These are phyloP conservation scores for Triplophysa siluroides DNA, from an alignment of 2,113 vertebrate species.

Conservation along the genomic window DNA sequence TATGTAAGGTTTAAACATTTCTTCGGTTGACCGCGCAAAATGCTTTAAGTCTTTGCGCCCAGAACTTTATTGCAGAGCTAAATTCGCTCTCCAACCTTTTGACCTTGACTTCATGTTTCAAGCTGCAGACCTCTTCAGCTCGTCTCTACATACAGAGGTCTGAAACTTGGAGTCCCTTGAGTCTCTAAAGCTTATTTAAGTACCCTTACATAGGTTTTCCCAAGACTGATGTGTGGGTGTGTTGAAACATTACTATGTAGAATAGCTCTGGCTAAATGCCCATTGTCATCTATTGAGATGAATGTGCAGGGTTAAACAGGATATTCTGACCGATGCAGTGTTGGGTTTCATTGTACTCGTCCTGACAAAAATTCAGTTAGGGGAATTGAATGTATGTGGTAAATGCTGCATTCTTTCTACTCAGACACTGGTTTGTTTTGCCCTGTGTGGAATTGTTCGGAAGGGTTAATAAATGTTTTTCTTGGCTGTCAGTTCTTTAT, in stretches of 20 bases:
- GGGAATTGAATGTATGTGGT: background rate
- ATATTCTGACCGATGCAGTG: background rate
- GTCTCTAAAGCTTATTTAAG: background rate
- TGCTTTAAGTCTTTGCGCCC: background rate
- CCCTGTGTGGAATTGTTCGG: background rate
- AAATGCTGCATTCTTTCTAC: background rate
- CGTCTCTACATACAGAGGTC: background rate
- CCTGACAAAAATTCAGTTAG: background rate
- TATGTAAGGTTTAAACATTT: background rate
- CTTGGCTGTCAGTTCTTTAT: conserved; percentile 3
- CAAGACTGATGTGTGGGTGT: background rate
- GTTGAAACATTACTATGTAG: background rate
- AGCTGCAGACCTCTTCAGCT: background rate
- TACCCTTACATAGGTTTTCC: conserved; percentile 15
- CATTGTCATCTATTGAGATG: background rate
- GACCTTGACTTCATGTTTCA: background rate
- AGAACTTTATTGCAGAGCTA: too few species aligned
- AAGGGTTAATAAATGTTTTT: conserved; percentile 12
- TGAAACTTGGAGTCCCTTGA: background rate
- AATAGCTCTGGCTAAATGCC: background rate
- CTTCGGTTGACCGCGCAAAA: background rate
- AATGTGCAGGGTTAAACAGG: background rate
- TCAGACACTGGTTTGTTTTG: background rate
- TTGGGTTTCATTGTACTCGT: background rate
- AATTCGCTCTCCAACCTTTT: too few species aligned